Base-by-base conservation (phyloP, 1,140 invertebrate genomes). In the Apocrypta bakeri region DNA sequence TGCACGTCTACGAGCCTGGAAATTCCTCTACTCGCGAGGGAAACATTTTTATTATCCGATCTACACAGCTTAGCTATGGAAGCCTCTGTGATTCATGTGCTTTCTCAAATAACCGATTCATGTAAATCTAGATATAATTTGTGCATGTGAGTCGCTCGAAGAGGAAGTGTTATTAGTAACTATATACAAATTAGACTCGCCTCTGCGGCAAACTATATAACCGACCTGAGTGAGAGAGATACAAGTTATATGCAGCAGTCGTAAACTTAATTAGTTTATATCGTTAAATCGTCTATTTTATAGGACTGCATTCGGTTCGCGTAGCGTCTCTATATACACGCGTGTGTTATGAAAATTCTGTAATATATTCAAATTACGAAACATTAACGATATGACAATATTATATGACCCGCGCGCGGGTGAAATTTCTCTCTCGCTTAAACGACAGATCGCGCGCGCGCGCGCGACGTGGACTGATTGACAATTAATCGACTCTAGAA, bases 211-310 rank as follows among this genome's bases (percentile, higher is more conserved):
- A n/a, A 37, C 33, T 37, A 37, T 37, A 4, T 37, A 9, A 37
- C 3, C 2, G 33, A 37, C 33, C 9, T 9, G 33, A 37, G 33
- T 37, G 33, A 37, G 33, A 37, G 33, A 9, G 33, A 37, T 4
- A 37, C 1, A 66, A 37, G 21, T 37, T 64, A 9, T 37, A 37
- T 37, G 33, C 56, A n/a, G n/a, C 61, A 11, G 7, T 56, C 77
- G 66, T 79, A 71, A 79, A 79, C 68, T 27, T 48, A 71, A 72
- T 79, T 72, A 79, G 66, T 79, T 69, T 69, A 79, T 69, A 69
- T 79, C 66, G 25, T 69, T 56, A 56, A 69, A 79, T 69, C 40
- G 66, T 69, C 64, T 12, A 37, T 77, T 77, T 77, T 76, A 40
- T 76, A 31, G 33, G 21, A 17, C 25, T 12, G 71, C 33, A 72